Evolutionary conservation across 2,888 invertebrate genomes (phyloP).

Genomic region (Chalcis sispes): DNA sequence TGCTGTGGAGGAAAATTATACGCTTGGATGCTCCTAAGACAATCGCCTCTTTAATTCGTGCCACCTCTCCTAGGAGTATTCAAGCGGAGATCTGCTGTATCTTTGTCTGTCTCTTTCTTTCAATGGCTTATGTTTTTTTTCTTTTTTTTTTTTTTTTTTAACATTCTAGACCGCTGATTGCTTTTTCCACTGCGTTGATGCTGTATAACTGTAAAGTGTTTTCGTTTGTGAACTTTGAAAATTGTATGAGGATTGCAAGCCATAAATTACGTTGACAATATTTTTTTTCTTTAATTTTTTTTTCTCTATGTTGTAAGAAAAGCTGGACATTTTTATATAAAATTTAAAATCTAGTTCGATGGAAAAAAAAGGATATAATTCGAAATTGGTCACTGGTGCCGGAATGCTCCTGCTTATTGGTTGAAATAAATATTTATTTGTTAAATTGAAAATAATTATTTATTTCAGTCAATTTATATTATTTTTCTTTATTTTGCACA

Average conservation of each 20-base stretch:
- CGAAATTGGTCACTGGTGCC: slow-evolving; percentile 18
- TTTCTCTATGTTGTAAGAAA: not conserved
- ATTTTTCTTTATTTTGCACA: slow-evolving; percentile 16
- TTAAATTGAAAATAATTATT: slow-evolving; percentile 11
- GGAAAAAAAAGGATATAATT: slow-evolving; percentile 1
- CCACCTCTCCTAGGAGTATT: slow-evolving; percentile 40
- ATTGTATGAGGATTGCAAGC: not conserved
- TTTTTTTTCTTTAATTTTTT: too few relatives aligned
- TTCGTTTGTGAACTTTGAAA: slow-evolving; percentile 25
- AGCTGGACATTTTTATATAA: not conserved
- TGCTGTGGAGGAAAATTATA: slow-evolving; percentile 41
- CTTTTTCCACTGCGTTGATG: slow-evolving; percentile 43
- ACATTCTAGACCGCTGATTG: slow-evolving; percentile 35
- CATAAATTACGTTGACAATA: too few relatives aligned
- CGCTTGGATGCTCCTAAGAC: slow-evolving; percentile 55
- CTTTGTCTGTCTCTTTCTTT: slow-evolving; percentile 14
- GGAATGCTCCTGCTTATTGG: slow-evolving; percentile 30
- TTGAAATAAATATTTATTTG: slow-evolving; percentile 41
- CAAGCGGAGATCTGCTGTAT: slow-evolving; percentile 47
- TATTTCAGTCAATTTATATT: slow-evolving; percentile 33
- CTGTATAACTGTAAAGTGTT: slow-evolving; percentile 23
- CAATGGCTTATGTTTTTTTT: slow-evolving; percentile 4
- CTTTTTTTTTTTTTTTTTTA: slow-evolving; percentile 19
- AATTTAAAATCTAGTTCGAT: not conserved
- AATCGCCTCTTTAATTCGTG: slow-evolving; percentile 51